Percentiles rank a stretch among this genome's conserved stretches.
These are phyloP conservation scores for Armadillidium nasatum DNA, from an alignment of 1,140 invertebrate species.

Conservation along the genomic window DNA sequence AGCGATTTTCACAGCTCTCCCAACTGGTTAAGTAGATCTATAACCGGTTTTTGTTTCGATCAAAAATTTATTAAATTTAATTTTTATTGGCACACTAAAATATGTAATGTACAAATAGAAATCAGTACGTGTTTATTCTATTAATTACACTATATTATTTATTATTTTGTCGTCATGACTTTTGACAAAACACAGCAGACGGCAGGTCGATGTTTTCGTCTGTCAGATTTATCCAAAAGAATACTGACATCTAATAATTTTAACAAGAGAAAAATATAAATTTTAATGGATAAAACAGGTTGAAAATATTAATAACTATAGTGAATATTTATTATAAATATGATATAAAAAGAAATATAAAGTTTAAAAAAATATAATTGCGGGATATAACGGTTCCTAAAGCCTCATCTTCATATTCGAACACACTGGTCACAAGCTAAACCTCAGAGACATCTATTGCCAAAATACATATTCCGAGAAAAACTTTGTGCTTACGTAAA, in stretches of 20 bases:
- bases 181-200: neutral
- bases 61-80: neutral
- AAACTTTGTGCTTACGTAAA: too few species aligned
- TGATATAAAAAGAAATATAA: too few species aligned
- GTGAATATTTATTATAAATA: too few species aligned
- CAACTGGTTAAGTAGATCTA: neutral
- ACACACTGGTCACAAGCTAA: neutral
- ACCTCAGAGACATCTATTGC: neutral
- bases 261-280: too few species aligned
- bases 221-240: neutral
- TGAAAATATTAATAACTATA: too few species aligned
- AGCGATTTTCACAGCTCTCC: too few species aligned
- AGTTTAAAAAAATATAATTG: neutral
- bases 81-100: neutral
- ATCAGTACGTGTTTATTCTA: neutral
- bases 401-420: neutral
- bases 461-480: too few species aligned
- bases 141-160: neutral
- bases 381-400: neutral
- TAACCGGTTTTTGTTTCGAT: neutral
- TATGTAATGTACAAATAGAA: neutral
- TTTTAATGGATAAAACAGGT: too few species aligned
- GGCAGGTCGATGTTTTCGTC: conserved; percentile 8
- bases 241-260: neutral
- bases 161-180: neutral